Evolutionary conservation across 2,113 vertebrate species (phyloP).

Genomic region (Ailurus styani): DNA sequence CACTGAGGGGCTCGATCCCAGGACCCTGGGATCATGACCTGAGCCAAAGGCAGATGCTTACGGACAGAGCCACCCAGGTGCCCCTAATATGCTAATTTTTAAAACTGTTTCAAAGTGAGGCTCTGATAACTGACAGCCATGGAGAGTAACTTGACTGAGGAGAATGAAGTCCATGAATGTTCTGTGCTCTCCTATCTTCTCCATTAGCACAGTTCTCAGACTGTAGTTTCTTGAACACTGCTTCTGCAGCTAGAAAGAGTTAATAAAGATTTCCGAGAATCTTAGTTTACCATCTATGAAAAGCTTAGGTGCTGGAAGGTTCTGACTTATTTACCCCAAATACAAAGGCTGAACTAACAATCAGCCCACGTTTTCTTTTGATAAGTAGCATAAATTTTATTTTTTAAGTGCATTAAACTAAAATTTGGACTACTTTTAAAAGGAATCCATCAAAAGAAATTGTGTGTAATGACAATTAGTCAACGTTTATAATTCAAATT

Average conservation of each 20-base stretch:
- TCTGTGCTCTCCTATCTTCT: not conserved
- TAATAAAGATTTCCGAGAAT: slow-evolving; percentile 34
- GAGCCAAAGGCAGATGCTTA: no score
- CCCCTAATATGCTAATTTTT: not conserved
- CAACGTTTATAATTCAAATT: slow-evolving; percentile 56
- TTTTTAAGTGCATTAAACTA: slow-evolving; percentile 63
- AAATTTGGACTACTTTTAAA: slow-evolving; percentile 55
- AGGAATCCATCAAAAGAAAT: slow-evolving; percentile 57
- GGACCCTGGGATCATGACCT: no score
- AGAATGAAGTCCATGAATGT: not conserved
- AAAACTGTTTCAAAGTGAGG: not conserved
- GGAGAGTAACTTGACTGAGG: not conserved
- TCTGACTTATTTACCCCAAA: slow-evolving; percentile 40
- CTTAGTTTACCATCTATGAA: slow-evolving; percentile 26
- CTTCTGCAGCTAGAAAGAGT: not conserved
- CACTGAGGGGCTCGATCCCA: no score
- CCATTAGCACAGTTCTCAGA: not conserved
- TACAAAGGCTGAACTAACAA: slow-evolving; percentile 52
- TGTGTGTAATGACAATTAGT: slow-evolving; percentile 43
- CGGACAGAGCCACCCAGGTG: no score
- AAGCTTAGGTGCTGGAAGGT: not conserved
- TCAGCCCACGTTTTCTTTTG: slow-evolving; percentile 55
- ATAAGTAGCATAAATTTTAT: slow-evolving; percentile 61
- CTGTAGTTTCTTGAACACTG: not conserved
- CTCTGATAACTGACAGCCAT: not conserved